Conservation (phyloP, 37 sponge, comb jelly and placozoan species). For the Aplysina aerophoba region DNA sequence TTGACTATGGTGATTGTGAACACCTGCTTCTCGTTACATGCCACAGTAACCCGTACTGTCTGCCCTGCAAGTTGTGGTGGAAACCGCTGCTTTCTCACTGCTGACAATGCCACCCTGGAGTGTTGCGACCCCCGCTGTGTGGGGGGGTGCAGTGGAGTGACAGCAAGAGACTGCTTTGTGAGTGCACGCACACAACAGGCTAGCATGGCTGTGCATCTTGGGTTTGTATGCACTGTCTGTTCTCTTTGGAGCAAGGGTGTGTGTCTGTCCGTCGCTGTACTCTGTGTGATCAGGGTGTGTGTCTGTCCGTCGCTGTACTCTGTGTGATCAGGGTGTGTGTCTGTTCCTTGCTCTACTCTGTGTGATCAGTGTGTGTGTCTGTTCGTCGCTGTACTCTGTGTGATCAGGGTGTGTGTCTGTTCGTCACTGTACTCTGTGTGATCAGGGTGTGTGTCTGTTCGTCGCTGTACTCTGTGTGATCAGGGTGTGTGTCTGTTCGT, state of each 20-base stretch:
- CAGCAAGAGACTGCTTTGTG: conserved; percentile 6
- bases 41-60: neutral
- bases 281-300: neutral
- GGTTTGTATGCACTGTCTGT: neutral
- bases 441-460: too few species aligned
- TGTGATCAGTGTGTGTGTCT: too few species aligned
- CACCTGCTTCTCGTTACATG: too few species aligned
- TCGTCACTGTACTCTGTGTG: too few species aligned
- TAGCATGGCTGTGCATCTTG: too few species aligned
- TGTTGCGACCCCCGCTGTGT: conserved; percentile 20
- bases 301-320: neutral
- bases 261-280: neutral
- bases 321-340: too few species aligned
- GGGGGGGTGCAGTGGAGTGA: conserved; percentile 13
- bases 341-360: too few species aligned
- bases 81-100: neutral
- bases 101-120: neutral
- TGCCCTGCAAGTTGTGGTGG: neutral
- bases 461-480: too few species aligned
- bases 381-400: too few species aligned
- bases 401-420: too few species aligned
- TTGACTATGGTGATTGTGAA: too few species aligned
- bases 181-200: neutral
- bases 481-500: too few species aligned
- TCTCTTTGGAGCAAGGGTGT: neutral